phyloP scores from a whole-genome alignment of 2,113 vertebrate genomes.

The Psittacula cyanocephala region DNA sequence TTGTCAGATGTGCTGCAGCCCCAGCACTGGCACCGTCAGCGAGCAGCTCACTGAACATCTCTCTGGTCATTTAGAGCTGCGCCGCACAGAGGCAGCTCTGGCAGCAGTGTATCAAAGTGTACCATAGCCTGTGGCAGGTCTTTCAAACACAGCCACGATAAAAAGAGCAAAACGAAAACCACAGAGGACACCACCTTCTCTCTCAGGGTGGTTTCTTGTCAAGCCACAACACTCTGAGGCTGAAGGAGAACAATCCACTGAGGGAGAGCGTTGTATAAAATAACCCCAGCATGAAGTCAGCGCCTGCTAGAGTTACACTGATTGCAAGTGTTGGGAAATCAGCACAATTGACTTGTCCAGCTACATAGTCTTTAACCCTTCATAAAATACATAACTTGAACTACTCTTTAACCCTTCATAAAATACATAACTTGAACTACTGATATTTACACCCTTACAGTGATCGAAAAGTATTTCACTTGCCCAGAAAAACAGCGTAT shows the following conservation, averaged over 20 bases:
- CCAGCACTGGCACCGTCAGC: not conserved
- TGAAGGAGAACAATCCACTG: not conserved
- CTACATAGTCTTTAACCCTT: not conserved
- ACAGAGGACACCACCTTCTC: not conserved
- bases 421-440: not conserved
- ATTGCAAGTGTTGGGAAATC: not conserved
- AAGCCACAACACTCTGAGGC: not conserved
- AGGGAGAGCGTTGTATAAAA: not conserved
- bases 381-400: not conserved
- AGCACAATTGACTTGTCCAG: not conserved
- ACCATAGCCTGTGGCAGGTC: not conserved
- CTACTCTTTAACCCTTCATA: not conserved
- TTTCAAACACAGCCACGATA: not conserved
- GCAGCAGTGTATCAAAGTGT: not conserved
- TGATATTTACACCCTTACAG: not conserved
- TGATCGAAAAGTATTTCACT: not conserved
- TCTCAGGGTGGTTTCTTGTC: not conserved
- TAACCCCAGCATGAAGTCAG: not conserved
- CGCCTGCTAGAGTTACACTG: not conserved
- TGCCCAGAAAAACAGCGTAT: not conserved
- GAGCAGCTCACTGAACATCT: not conserved
- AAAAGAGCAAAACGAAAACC: not conserved
- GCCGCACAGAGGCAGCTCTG: not conserved
- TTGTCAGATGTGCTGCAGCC: constrained; percentile 1
- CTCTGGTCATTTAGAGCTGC: not conserved